Percentiles rank a stretch among this genome's conserved stretches.
Evolutionary conservation across 2,888 invertebrate genomes (phyloP).

Genomic region (Leptopilina myrica): DNA sequence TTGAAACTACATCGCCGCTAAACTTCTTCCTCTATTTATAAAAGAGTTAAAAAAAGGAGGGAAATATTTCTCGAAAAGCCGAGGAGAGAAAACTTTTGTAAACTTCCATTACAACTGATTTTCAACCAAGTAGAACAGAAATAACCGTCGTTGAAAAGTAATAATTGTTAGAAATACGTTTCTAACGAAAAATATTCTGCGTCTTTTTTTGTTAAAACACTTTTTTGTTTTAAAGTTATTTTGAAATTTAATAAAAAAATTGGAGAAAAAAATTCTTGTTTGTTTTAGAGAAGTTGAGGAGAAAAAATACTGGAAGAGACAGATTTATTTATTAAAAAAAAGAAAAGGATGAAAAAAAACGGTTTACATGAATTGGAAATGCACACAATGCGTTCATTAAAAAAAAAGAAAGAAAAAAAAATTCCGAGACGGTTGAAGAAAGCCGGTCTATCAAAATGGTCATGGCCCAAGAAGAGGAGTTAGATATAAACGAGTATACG

Average conservation of each 20-base stretch:
- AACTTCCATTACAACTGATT: constrained; percentile 24
- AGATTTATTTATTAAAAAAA: too few relatives aligned
- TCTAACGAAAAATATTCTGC: not conserved
- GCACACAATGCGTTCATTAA: too few relatives aligned
- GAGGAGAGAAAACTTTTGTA: constrained; percentile 14
- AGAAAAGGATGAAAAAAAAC: too few relatives aligned
- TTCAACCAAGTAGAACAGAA: not conserved
- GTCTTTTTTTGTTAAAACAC: too few relatives aligned
- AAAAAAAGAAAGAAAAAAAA: not conserved
- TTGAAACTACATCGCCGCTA: constrained; percentile 5
- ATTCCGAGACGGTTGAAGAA: not conserved
- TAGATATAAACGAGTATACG: constrained; percentile 24
- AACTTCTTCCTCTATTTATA: not conserved
- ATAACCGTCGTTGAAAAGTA: not conserved
- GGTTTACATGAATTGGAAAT: too few relatives aligned
- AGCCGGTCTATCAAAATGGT: constrained; percentile 9
- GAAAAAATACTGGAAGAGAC: too few relatives aligned
- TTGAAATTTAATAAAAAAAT: too few relatives aligned
- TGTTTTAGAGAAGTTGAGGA: too few relatives aligned
- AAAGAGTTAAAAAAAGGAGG: not conserved
- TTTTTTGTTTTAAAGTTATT: too few relatives aligned
- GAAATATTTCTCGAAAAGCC: constrained; percentile 31
- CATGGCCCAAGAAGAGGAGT: not conserved
- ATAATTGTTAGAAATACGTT: constrained; percentile 11
- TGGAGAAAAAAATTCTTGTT: too few relatives aligned